Evolutionary conservation across 2,888 invertebrate genomes (phyloP).

Genomic region (Erebia palarica): DNA sequence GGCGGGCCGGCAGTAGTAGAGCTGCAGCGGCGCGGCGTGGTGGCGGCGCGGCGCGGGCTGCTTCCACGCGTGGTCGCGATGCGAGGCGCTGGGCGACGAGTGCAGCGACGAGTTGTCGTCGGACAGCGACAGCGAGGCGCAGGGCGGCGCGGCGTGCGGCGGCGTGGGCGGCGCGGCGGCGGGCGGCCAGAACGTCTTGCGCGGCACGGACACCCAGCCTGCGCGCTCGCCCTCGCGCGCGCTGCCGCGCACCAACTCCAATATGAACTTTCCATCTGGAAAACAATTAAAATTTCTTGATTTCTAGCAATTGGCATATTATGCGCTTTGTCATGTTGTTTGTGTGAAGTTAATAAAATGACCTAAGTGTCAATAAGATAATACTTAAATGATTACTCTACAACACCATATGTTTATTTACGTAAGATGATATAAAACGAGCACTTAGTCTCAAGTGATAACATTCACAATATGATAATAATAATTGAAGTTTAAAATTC

Average conservation of each 20-base stretch:
- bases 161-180: constrained; percentile 86
- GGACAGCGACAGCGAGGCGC: constrained; percentile 91
- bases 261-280: constrained; percentile 94
- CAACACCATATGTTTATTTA: constrained; percentile 1
- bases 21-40: constrained; percentile 83
- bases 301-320: not conserved
- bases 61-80: constrained; percentile 95
- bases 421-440: not conserved
- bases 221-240: constrained; percentile 87
- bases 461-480: not conserved
- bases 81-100: constrained; percentile 90
- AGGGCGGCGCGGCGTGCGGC: constrained; percentile 72
- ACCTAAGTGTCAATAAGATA: not conserved
- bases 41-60: constrained; percentile 89
- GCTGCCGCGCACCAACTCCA: constrained; percentile 87
- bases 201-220: constrained; percentile 94
- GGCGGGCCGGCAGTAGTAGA: constrained; percentile 85
- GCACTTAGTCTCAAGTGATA: not conserved
- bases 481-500: too few relatives aligned
- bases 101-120: constrained; percentile 95
- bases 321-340: not conserved
- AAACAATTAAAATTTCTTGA: constrained; percentile 18
- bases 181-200: constrained; percentile 93
- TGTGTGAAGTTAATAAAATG: not conserved
- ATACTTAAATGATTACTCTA: not conserved